phyloP scores from a whole-genome alignment of 2,888 invertebrate species.

The Perithous albicinctus region DNA sequence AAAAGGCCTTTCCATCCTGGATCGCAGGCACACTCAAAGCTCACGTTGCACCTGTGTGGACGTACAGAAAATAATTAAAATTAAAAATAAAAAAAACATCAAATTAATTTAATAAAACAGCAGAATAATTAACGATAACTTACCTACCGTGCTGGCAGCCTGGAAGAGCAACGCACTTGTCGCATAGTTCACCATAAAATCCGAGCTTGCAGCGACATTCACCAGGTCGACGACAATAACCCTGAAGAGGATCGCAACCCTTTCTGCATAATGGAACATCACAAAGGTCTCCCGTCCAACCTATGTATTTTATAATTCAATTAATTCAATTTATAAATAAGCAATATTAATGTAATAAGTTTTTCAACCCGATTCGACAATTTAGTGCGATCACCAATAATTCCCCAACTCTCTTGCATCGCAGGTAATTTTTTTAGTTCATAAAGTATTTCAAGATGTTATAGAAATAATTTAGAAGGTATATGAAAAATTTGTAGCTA shows the following conservation, averaged over 20 bases:
- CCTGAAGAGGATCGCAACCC: conserved; percentile 95
- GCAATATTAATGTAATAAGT: background rate
- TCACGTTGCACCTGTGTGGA: conserved; percentile 89
- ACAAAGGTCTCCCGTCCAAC: conserved; percentile 95
- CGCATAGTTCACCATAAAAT: conserved; percentile 93
- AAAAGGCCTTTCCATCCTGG: conserved; percentile 95
- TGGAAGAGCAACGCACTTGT: conserved; percentile 93
- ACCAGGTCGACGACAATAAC: conserved; percentile 94
- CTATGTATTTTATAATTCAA: conserved; percentile 71
- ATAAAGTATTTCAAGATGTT: no score
- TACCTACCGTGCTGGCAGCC: conserved; percentile 93
- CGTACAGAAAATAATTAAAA: background rate
- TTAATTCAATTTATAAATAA: background rate
- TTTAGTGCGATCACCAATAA: no score
- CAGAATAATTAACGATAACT: conserved; percentile 17
- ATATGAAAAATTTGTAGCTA: no score
- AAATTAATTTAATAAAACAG: background rate
- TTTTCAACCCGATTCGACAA: background rate
- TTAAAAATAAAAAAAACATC: background rate
- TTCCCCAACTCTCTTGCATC: no score
- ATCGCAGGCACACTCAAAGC: conserved; percentile 94
- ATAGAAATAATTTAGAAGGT: no score
- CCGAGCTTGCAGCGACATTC: conserved; percentile 96
- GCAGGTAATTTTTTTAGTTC: no score
- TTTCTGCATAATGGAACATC: conserved; percentile 95